Percentiles rank a stretch among this genome's conserved stretches.
These are phyloP conservation scores for Hemiprocne comata DNA, from an alignment of 2,113 vertebrate species.

Conservation along the genomic window DNA sequence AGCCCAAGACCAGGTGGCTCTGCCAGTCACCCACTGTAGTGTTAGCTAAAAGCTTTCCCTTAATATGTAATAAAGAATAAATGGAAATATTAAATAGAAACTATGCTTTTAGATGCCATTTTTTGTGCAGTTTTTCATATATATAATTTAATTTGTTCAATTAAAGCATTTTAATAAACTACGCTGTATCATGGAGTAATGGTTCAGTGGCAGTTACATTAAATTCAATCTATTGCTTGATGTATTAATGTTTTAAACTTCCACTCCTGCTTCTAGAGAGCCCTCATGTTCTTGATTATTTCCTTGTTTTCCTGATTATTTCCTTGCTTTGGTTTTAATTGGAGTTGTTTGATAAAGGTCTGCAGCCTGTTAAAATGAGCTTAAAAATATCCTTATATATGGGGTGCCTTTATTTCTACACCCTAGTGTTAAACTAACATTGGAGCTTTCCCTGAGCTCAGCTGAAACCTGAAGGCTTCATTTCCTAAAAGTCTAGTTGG, in stretches of 20 bases:
- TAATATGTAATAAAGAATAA: accelerated
- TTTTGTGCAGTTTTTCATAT: not conserved
- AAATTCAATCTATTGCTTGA: not conserved
- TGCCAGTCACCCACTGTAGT: accelerated
- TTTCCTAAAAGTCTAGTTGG: not conserved
- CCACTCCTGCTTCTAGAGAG: not conserved
- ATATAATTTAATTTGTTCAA: not conserved
- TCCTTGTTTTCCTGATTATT: not conserved
- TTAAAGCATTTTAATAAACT: not conserved
- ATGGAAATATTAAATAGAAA: not conserved
- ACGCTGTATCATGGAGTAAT: too few relatives aligned
- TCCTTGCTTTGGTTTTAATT: not conserved
- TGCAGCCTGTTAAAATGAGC: not conserved
- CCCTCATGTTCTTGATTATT: too few relatives aligned
- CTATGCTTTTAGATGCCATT: not conserved
- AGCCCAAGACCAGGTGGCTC: accelerated
- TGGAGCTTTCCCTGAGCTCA: not conserved
- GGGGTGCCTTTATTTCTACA: too few relatives aligned
- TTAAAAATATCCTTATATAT: not conserved
- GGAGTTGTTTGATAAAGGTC: not conserved
- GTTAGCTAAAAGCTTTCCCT: accelerated
- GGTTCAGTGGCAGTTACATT: not conserved
- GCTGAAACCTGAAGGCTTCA: not conserved
- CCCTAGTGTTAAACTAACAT: accelerated
- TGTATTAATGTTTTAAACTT: not conserved